phyloP scores from a whole-genome alignment of 2,797 vertebrate genomes.

The Lithobates sylvaticus region DNA sequence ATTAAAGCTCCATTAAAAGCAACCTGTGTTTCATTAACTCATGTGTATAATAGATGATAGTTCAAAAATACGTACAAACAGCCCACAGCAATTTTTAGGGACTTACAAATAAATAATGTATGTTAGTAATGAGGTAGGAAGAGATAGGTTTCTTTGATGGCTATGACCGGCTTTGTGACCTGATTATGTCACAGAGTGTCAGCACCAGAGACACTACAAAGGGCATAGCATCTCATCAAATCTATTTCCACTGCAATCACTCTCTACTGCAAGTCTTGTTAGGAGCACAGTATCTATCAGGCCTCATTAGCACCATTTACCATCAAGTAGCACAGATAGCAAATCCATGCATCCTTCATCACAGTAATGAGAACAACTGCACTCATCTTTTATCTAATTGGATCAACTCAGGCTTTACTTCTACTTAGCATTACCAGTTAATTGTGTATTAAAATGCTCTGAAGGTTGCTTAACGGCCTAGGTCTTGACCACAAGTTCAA shows the following conservation, averaged over 20 bases:
- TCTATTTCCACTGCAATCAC: constrained; percentile 83
- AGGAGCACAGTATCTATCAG: constrained; percentile 81
- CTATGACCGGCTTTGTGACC: constrained; percentile 90
- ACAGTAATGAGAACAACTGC: constrained; percentile 67
- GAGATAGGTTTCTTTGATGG: constrained; percentile 85
- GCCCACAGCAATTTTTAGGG: constrained; percentile 78
- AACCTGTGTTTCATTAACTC: constrained; percentile 68
- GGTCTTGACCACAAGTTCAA: constrained; percentile 36
- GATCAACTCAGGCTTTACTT: constrained; percentile 64
- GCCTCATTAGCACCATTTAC: constrained; percentile 86
- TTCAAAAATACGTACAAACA: constrained; percentile 64
- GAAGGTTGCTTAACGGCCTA: constrained; percentile 60
- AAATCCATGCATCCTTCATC: constrained; percentile 68
- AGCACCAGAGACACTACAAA: constrained; percentile 89
- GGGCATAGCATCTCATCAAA: constrained; percentile 86
- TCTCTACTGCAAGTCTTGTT: constrained; percentile 81
- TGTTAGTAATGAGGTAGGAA: constrained; percentile 85
- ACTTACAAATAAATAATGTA: constrained; percentile 83
- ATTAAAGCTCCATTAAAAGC: constrained; percentile 68
- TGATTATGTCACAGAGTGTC: constrained; percentile 91
- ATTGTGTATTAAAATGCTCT: constrained; percentile 56
- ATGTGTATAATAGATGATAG: constrained; percentile 69
- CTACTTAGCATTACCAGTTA: constrained; percentile 41
- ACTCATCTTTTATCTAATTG: constrained; percentile 64
- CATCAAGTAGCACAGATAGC: constrained; percentile 74